A percentile compares a stretch with the other conserved stretches of the same genome.
Conservation (phyloP, 2,113 vertebrate species). For the Gymnocephalus cernua region DNA sequence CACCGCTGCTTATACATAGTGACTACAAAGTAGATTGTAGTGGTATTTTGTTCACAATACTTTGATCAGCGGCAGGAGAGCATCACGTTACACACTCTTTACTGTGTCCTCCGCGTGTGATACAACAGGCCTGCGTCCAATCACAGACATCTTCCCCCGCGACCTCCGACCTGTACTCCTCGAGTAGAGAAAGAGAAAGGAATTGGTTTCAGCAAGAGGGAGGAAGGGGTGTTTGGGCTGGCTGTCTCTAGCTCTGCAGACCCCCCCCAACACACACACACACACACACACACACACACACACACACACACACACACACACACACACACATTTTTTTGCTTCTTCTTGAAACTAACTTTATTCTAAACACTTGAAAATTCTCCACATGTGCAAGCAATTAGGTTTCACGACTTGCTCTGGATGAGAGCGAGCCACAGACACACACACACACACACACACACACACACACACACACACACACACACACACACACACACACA, state of each 20-base stretch:
- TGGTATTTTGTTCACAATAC: constrained; percentile 61
- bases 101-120: constrained; percentile 67
- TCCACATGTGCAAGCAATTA: constrained; percentile 86
- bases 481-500: neutral
- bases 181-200: constrained; percentile 75
- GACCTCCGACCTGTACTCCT: constrained; percentile 78
- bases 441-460: constrained; percentile 40
- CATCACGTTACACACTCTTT: constrained; percentile 63
- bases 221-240: constrained; percentile 56
- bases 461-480: constrained; percentile 25
- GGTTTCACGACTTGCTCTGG: constrained; percentile 76
- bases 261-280: neutral
- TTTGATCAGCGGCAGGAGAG: constrained; percentile 70
- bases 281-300: too few relatives aligned
- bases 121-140: constrained; percentile 81
- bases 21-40: constrained; percentile 51
- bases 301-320: too few relatives aligned
- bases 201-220: constrained; percentile 75
- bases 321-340: constrained; percentile 29
- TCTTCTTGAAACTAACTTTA: constrained; percentile 79
- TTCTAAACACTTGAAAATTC: constrained; percentile 84
- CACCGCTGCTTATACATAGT: constrained; percentile 14
- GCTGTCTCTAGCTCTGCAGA: constrained; percentile 65
- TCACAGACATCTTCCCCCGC: constrained; percentile 78
- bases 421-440: constrained; percentile 67